phyloP scores from a whole-genome alignment of 2,113 vertebrate species.

The Epinephelus lanceolatus region DNA sequence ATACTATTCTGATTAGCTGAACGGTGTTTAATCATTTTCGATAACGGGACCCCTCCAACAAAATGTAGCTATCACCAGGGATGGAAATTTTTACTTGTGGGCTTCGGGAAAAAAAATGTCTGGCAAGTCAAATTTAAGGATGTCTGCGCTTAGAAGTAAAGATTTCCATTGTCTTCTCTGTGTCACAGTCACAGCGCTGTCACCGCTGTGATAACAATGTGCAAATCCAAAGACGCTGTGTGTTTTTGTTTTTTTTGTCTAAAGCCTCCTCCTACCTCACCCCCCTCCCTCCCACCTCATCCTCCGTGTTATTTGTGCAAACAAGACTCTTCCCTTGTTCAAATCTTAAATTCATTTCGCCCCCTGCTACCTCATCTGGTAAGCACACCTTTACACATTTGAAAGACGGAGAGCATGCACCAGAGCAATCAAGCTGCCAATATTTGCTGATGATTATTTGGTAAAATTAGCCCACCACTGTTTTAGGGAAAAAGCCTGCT shows the following conservation, averaged over 20 bases:
- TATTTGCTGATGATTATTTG: conserved; percentile 58
- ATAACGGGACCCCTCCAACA: conserved; percentile 44
- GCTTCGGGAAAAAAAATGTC: conserved; percentile 5
- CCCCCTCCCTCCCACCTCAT: background rate
- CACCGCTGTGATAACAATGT: conserved; percentile 39
- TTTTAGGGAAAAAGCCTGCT: conserved; percentile 35
- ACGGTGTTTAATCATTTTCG: conserved; percentile 49
- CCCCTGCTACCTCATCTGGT: conserved; percentile 7
- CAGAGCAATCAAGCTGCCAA: conserved; percentile 55
- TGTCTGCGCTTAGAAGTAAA: conserved; percentile 20
- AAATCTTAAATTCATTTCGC: conserved; percentile 9
- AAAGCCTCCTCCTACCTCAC: background rate
- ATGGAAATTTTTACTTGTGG: conserved; percentile 34
- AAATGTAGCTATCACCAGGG: conserved; percentile 30
- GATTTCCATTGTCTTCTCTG: conserved; percentile 36
- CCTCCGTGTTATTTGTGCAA: conserved; percentile 40
- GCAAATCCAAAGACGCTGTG: conserved; percentile 33
- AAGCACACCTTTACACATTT: conserved; percentile 37
- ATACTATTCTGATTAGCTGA: conserved; percentile 40
- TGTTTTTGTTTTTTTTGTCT: background rate
- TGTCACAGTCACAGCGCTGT: conserved; percentile 37
- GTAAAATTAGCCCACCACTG: conserved; percentile 34
- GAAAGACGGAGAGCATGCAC: background rate
- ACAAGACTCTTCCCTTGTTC: conserved; percentile 34
- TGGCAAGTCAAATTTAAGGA: conserved; percentile 44